phyloP scores from a whole-genome alignment of 35 echinoderm and acorn worm genomes.

The Apostichopus japonicus region DNA sequence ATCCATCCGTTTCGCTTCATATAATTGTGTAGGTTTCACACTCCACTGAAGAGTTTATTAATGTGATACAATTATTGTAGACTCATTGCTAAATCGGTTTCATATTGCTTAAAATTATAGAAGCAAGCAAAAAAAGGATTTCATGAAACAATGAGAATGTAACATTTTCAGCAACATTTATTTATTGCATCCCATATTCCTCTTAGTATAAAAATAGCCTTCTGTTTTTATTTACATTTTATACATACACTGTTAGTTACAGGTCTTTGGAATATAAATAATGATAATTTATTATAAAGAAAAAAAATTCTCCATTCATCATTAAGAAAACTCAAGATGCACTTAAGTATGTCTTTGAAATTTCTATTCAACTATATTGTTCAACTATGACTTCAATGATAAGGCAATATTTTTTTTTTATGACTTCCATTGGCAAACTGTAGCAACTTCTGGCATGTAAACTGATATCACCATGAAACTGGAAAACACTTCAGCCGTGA shows the following conservation, averaged over 20 bases:
- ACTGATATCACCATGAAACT: no score
- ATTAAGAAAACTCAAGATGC: constrained; percentile 4
- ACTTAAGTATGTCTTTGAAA: background rate
- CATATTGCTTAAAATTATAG: no score
- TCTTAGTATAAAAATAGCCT: constrained; percentile 27
- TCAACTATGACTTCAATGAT: background rate
- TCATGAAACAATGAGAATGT: background rate
- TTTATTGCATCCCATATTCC: constrained; percentile 47
- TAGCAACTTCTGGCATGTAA: no score
- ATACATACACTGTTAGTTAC: constrained; percentile 1
- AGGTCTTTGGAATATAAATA: constrained; percentile 51
- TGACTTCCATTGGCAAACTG: background rate
- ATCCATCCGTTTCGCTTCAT: no score
- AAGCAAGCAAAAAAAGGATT: background rate
- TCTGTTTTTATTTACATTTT: constrained; percentile 14
- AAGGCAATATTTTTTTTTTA: background rate
- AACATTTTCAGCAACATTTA: constrained; percentile 19
- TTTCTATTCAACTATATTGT: background rate
- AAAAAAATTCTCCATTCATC: constrained; percentile 5
- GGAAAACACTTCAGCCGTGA: no score
- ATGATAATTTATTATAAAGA: constrained; percentile 32
- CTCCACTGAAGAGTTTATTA: no score
- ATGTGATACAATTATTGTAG: no score
- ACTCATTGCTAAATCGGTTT: no score
- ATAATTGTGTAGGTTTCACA: no score